Base-by-base conservation (phyloP, 1,140 invertebrate genomes). In the Drosophila parabipectinata region DNA sequence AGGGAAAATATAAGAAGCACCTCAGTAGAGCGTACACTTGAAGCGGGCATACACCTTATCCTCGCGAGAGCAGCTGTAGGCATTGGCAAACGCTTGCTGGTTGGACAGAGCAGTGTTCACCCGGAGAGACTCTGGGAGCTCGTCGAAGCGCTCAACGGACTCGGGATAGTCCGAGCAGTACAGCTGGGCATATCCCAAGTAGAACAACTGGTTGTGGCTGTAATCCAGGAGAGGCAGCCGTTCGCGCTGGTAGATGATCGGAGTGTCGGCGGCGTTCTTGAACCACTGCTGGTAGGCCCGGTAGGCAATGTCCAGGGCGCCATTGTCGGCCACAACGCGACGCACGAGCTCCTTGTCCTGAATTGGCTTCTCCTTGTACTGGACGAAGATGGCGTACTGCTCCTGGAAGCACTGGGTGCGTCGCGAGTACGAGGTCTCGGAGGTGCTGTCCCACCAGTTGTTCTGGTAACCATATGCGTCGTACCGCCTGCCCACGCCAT, bases 371-470 rank as follows among this genome's bases (percentile, higher is more conserved):
- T 83, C 61, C 4, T 45, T 54, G 30, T 58, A 83, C 30, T 88
- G 67, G 14, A 84, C 84, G 66, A 63, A 88, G 8, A 77, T 51
- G 1, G 79, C 84, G 14, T 99, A 99, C 91, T 99, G 98, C 50
- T 98, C 94, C 71, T 97, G 95, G 63, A 99, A 96, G 89, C 99
- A 99, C 68, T 98, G 94, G 0, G 97, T 95, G 59, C 96, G 94
- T 18, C 96, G 93, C 75, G 98, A 96, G 88, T 99, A 99, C 32
- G 94, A 95, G 0, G 94, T 94, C 57, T 98, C 98, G 0, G 98
- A 99, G 0, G 94, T 94, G 76, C 98, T 96, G 72, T 98, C 97
- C 99, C 98, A 99, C 99, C 99, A 99, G 60, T 97, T 96, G 82
- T 98, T 95, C 53, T 99, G 92, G 92, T 99, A 99, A 0, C 99